Percentiles rank a stretch among this genome's conserved stretches.
These are phyloP conservation scores for Gasterosteus aculeatus DNA, from an alignment of 2,113 vertebrate genomes.

Conservation along the genomic window DNA sequence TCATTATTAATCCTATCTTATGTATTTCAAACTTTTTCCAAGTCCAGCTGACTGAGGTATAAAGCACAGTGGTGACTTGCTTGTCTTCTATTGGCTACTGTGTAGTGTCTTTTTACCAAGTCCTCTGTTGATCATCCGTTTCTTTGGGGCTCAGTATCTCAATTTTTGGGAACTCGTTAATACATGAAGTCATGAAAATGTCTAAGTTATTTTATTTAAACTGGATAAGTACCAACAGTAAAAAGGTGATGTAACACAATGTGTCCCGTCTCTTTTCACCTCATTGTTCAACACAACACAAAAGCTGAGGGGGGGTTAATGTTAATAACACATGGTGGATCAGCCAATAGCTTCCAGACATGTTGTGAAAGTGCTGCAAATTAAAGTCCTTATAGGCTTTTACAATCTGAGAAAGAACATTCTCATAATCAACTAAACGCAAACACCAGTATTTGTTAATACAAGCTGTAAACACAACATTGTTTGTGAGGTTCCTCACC, in stretches of 20 bases:
- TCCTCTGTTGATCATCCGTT: constrained; percentile 68
- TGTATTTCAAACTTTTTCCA: constrained; percentile 24
- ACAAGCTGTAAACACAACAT: background rate
- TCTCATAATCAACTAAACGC: background rate
- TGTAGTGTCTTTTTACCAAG: constrained; percentile 86
- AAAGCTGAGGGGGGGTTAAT: no score
- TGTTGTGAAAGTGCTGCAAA: background rate
- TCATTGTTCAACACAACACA: background rate
- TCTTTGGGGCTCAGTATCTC: constrained; percentile 75
- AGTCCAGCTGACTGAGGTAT: constrained; percentile 2
- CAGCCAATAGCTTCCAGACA: background rate
- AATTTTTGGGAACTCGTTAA: constrained; percentile 82
- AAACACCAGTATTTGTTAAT: background rate
- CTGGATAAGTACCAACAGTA: constrained; percentile 82
- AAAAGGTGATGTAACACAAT: constrained; percentile 71
- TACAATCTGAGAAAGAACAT: background rate
- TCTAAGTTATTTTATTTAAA: constrained; percentile 90
- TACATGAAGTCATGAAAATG: constrained; percentile 76
- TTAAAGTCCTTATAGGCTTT: background rate
- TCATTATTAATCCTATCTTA: constrained; percentile 34
- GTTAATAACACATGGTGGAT: background rate
- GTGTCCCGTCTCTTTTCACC: constrained; percentile 43
- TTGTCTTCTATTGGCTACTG: constrained; percentile 84
- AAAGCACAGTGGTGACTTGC: background rate
- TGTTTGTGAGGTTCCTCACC: background rate